Base-by-base conservation (phyloP, 2,113 vertebrate genomes). In the Psilopsiagon aymara region DNA sequence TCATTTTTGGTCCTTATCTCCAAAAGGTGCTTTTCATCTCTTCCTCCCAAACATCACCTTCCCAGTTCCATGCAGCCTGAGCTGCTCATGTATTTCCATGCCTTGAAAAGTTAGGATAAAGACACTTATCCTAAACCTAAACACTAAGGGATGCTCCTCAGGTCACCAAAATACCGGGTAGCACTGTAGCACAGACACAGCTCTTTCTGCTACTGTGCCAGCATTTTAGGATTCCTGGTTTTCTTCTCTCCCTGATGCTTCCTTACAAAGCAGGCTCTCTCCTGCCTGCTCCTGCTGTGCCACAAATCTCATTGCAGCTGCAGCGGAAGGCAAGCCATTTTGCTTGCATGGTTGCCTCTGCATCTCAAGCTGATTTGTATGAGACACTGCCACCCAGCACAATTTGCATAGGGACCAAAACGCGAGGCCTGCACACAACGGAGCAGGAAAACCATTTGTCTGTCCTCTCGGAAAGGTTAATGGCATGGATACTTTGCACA, bases 321-420 rank as follows among this genome's bases (percentile, higher is more conserved):
- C 94, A 89, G 67, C 59, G 70, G 62, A 76, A 71, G 80, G 46
- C 77, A 82, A 94, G 88, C 46, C 88, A 73, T 92, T 91, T 53
- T 53, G 17, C 84, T 62, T 94, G 94, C 94, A 79, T 37, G 88
- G 83, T 92, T 96, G 81, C 77, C 77, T 87, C 91, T 94, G 83
- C 81, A 63, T 77, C 69, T 95, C 74, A 74, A 1, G 70, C 88
- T 92, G 71, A 91, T 96, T 94, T 96, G 94, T 95, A 86, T 95
- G 88, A 97, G 95, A 92, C 74, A 1, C 77, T 87, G 92, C 86
- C 92, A 94, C 70, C 57, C 88, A 60, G 84, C 88, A 82, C 7
- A 1, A 95, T 96, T 82, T 95, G 88, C 96, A 95, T 85, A 91
- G 13, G 0, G 14, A 82, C 88, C 86, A 85, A 78, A 95, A 93